Percentiles rank a stretch among this genome's conserved stretches.
phyloP scores from a whole-genome alignment of 2,888 invertebrate genomes.

The Drosophila percnosoma region DNA sequence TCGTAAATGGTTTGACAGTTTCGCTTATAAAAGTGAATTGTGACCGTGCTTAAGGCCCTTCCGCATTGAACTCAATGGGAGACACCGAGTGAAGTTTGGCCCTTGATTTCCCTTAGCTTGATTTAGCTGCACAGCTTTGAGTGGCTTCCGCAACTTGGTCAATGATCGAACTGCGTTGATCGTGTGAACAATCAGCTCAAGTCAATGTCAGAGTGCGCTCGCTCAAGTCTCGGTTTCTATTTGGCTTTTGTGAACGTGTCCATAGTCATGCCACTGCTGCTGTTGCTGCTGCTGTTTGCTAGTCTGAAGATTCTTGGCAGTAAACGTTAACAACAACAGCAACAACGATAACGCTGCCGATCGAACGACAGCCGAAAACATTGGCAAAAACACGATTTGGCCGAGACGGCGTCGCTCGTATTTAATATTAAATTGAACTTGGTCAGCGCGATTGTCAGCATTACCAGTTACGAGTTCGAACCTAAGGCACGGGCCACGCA shows the following conservation, averaged over 20 bases:
- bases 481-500: constrained; percentile 67
- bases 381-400: constrained; percentile 61
- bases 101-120: constrained; percentile 28
- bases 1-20: constrained; percentile 40
- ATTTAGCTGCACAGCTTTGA: constrained; percentile 24
- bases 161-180: constrained; percentile 47
- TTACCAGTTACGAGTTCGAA: constrained; percentile 74
- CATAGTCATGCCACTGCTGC: constrained; percentile 55
- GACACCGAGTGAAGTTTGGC: background rate
- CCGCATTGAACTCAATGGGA: constrained; percentile 29
- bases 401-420: constrained; percentile 41
- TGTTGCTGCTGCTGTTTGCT: constrained; percentile 4
- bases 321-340: constrained; percentile 19
- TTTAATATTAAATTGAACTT: constrained; percentile 82
- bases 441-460: constrained; percentile 68
- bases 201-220: constrained; percentile 62
- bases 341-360: constrained; percentile 30
- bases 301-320: constrained; percentile 60
- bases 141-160: constrained; percentile 61
- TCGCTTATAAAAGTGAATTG: constrained; percentile 41
- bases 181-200: constrained; percentile 64
- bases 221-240: constrained; percentile 60
- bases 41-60: constrained; percentile 26
- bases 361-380: constrained; percentile 44
- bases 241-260: constrained; percentile 69